A percentile compares a stretch with the other conserved stretches of the same genome.
These are phyloP conservation scores for Pristionchus arcanus DNA, from an alignment of 2,888 invertebrate genomes.

Conservation along the genomic window DNA sequence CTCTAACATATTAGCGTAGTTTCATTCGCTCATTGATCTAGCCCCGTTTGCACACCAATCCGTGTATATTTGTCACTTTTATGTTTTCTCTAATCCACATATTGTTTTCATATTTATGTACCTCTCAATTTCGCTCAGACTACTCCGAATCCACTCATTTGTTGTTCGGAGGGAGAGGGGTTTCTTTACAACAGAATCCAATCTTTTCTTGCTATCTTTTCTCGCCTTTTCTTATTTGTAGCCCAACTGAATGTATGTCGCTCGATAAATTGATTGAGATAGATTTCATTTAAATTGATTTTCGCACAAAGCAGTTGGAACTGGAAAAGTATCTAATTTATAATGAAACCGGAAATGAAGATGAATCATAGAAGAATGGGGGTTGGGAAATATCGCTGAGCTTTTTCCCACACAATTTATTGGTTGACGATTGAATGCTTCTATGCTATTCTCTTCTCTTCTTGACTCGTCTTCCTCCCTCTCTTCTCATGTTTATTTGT, in stretches of 20 bases:
- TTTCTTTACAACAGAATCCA: not conserved
- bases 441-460: not conserved
- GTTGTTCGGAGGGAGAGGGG: not conserved
- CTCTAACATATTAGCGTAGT: not conserved
- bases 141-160: not conserved
- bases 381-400: not conserved
- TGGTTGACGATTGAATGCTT: not conserved
- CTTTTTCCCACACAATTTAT: not conserved
- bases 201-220: not conserved
- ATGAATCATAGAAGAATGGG: not conserved
- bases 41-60: not conserved
- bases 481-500: constrained; percentile 39
- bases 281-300: not conserved
- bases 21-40: not conserved
- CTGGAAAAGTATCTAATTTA: constrained; percentile 16
- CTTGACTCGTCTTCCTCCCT: not conserved
- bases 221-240: not conserved
- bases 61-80: constrained; percentile 26
- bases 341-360: not conserved
- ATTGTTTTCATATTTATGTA: not conserved
- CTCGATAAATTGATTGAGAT: constrained; percentile 10
- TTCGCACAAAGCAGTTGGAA: not conserved
- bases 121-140: not conserved
- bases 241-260: not conserved
- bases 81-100: not conserved